Evolutionary conservation across 1,140 invertebrate species (phyloP).

Genomic region (Scylla paramamosain): DNA sequence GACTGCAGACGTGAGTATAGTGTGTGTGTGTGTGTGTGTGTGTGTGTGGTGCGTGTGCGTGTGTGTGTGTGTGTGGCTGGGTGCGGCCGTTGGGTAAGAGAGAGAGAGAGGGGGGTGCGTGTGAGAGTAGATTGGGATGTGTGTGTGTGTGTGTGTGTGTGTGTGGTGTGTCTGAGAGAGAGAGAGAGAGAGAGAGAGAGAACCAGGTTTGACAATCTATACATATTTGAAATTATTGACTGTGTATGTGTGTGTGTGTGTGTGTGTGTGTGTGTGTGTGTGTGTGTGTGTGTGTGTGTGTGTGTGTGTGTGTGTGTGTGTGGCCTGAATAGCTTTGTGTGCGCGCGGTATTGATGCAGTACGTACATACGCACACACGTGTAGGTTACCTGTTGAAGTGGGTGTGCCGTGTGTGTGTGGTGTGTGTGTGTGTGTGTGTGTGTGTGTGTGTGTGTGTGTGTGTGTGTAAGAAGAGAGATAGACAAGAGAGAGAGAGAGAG

Average conservation of each 20-base stretch:
- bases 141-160: background rate
- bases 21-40: too few species aligned
- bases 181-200: background rate
- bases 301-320: background rate
- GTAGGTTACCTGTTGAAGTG: background rate
- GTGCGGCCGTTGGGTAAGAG: background rate
- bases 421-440: conserved; percentile 3
- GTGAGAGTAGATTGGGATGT: background rate
- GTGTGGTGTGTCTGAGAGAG: background rate
- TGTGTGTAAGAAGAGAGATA: background rate
- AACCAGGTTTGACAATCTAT: background rate
- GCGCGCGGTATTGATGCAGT: too few species aligned
- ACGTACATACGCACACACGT: too few species aligned
- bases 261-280: too few species aligned
- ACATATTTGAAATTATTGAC: background rate
- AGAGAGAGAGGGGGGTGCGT: background rate
- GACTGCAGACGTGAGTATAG: conserved; percentile 80
- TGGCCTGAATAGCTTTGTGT: background rate
- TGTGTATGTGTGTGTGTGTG: background rate
- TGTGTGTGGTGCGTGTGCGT: too few species aligned
- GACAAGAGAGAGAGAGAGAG: too few species aligned
- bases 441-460: conserved; percentile 2
- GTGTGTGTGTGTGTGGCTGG: too few species aligned
- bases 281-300: too few species aligned
- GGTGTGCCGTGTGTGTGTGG: background rate